Evolutionary conservation across 1,140 invertebrate genomes (phyloP).

Genomic region (Cryptotermes secundus): DNA sequence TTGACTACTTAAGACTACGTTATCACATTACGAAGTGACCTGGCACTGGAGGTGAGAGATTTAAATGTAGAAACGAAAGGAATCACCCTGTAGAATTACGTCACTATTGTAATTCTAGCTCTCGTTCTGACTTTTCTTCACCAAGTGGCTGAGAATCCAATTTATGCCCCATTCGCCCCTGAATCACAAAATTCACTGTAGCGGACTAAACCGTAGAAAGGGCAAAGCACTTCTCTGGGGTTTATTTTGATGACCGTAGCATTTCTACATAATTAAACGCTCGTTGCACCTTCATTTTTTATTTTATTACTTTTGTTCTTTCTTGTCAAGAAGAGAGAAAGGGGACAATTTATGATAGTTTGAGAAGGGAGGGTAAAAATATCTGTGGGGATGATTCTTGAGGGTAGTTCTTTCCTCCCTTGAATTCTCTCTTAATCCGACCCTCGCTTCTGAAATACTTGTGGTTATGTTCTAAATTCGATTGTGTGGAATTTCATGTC

Average conservation of each 20-base stretch:
- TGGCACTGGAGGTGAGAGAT: too few relatives aligned
- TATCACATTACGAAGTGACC: too few relatives aligned
- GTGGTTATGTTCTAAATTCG: not conserved
- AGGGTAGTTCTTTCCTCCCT: not conserved
- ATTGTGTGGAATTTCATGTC: not conserved
- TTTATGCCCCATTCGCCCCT: not conserved
- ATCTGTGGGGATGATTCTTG: not conserved
- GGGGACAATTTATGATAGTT: not conserved
- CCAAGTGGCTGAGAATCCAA: not conserved
- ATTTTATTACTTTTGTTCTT: slow-evolving; percentile 18
- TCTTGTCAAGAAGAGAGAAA: not conserved
- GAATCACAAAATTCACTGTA: too few relatives aligned
- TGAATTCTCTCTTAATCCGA: not conserved
- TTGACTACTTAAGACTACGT: too few relatives aligned
- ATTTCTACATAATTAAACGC: slow-evolving; percentile 20
- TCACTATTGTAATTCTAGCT: too few relatives aligned
- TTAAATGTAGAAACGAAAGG: too few relatives aligned
- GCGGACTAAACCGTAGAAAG: too few relatives aligned
- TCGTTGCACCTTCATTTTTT: slow-evolving; percentile 19
- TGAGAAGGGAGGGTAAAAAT: not conserved
- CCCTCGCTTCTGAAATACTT: not conserved
- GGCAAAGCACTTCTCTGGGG: too few relatives aligned
- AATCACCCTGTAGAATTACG: too few relatives aligned
- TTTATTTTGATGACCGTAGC: not conserved
- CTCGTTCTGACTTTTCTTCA: too few relatives aligned